Evolutionary conservation across 2,888 invertebrate genomes (phyloP), one percentile per base, ranked within the genome.

Genomic region (Tetranychus piercei): DNA sequence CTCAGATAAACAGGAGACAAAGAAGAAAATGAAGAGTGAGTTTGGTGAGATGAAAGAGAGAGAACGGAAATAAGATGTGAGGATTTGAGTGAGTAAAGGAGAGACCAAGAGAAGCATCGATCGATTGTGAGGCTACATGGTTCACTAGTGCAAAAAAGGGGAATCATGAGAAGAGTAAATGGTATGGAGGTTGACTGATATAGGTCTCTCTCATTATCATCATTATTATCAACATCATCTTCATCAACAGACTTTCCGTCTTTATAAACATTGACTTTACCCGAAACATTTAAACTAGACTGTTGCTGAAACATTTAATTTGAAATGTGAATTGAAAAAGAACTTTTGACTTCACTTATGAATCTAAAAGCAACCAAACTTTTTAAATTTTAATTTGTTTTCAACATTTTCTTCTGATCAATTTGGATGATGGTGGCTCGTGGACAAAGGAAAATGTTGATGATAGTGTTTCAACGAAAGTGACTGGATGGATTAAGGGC

Each of bases 21-120:
- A 69, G 69, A 69, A 23, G 23, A 69, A 4, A 69, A 23, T n/a
- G 9, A 69, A 11, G 69, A 69, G 69, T 20, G 69, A 69, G 69
- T 34, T 34, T 34, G 34, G 18, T 18, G n/a, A 67, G 67, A 18
- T 9, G n/a, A 66, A 18, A 67, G 67, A 67, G 67, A 18, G 69
- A 69, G 69, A 69, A 23, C 20, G 69, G 34, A 69, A 69, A 23
- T 69, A 22, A 69, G 69, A 22, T 18, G 8, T 69, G 22, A 22
- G 22, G 69, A 69, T 22, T 69, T 20, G n/a, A 23, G 34, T 22
- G 34, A 23, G 69, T 69, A 69, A 69, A 23, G 20, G 69, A 22
- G 69, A 69, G 34, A 66, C 66, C 7, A 34, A 5, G 5, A 55
- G 55, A 55, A 55, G 15, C 55, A 55, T 55, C 55, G 55, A 55